phyloP scores from a whole-genome alignment of 2,113 vertebrate genomes.

The Tretioscincus oriximinensis region DNA sequence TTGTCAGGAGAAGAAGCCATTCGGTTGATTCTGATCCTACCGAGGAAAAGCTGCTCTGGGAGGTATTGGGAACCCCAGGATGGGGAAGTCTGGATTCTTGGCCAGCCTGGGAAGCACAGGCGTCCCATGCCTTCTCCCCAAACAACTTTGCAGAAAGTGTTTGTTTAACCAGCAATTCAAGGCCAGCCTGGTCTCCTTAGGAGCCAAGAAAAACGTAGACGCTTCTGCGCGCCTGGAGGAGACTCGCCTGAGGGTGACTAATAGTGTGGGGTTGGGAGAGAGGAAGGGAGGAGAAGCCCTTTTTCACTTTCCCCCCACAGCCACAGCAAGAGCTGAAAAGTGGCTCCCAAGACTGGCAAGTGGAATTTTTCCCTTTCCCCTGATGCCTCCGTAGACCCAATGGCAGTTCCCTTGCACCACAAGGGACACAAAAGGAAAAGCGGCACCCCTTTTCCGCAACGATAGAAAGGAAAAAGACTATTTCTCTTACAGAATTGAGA shows the following conservation, averaged over 20 bases:
- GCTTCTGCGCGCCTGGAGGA: conserved; percentile 62
- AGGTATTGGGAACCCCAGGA: background rate
- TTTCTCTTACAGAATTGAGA: background rate
- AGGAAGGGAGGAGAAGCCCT: background rate
- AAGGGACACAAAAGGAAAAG: background rate
- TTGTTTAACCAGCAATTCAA: conserved; percentile 60
- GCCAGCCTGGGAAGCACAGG: background rate
- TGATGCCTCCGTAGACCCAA: background rate
- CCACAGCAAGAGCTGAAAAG: conserved; percentile 15
- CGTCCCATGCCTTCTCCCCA: background rate
- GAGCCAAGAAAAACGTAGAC: conserved; percentile 80
- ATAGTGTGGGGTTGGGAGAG: conserved; percentile 73
- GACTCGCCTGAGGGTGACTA: conserved; percentile 71
- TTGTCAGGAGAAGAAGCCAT: too few species aligned
- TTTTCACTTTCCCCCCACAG: background rate
- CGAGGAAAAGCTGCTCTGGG: too few species aligned
- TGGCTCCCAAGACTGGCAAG: background rate
- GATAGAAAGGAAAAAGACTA: background rate
- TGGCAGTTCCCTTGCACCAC: background rate
- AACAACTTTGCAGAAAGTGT: conserved; percentile 44
- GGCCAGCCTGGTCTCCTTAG: conserved; percentile 56
- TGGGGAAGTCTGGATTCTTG: background rate
- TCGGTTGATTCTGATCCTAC: too few species aligned
- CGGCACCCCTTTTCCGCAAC: background rate
- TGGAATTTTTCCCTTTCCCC: background rate